Evolutionary conservation across 2,797 vertebrate species (phyloP), one percentile per base, ranked within the genome.

Genomic region (Gymnopithys bicolor): DNA sequence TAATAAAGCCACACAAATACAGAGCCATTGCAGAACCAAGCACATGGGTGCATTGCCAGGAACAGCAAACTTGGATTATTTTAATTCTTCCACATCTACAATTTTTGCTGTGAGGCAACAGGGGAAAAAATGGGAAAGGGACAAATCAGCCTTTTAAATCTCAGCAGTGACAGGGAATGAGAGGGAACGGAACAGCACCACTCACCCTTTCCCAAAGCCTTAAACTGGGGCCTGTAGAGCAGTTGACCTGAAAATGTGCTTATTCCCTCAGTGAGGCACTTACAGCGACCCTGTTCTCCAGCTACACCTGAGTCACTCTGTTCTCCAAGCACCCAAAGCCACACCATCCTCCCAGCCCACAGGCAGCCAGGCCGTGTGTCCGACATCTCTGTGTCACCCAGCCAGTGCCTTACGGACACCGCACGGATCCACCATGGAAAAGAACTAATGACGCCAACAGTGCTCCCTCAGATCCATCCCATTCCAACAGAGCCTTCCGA

Each of bases 361-460:
- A 5, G 56, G 43, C 48, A 81, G 68, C 7, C 4, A 53, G 19
- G 67, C 71, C 52, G 16, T 1, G 3, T 11, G n/a, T n/a, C 33
- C 14, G 0, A 45, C 30, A 9, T 11, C 23, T 35, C n/a, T 1
- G 1, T 24, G 43, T 13, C 35, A 32, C 76, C n/a, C 9, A 39
- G 70, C 37, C 7, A 35, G 53, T 9, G 5, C 58, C 68, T 39
- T 5, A 68, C 0, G 0, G 66, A 45, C 1, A 7, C 88, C 32
- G 39, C 24, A 9, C 1, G 7, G 39, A 80, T 33, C 58, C 68
- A 80, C 71, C 55, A 18, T 0, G 8, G 83, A 41, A 81, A 87
- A 51, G 3, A 67, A 58, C 1, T 0, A 71, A 52, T 1, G 1
- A 24, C 2, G 0, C 35, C 68, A 39, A 37, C 46, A 19, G 58